Evolutionary conservation across 2,888 invertebrate genomes (phyloP).

Genomic region (Helleia helle): DNA sequence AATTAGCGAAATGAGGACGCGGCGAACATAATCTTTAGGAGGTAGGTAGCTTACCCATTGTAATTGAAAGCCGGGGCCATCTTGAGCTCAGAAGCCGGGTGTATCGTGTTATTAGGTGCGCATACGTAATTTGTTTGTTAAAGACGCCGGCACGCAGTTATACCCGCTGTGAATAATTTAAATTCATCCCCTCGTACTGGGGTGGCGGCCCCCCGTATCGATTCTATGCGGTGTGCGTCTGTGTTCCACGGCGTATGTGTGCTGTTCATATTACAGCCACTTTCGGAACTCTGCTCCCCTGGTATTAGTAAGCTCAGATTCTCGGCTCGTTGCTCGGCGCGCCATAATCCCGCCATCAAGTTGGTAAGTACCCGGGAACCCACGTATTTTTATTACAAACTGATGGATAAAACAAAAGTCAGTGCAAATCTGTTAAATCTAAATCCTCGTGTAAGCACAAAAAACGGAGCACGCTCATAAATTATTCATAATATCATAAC

Average conservation of each 20-base stretch:
- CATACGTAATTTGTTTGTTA: conserved; percentile 73
- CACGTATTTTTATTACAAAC: too few species aligned
- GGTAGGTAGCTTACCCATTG: conserved; percentile 54
- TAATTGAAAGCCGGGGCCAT: conserved; percentile 64
- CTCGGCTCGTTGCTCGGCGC: conserved; percentile 50
- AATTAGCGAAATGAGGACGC: conserved; percentile 24
- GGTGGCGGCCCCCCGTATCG: conserved; percentile 52
- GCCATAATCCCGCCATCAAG: conserved; percentile 49
- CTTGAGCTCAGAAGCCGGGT: conserved; percentile 50
- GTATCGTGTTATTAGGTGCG: conserved; percentile 68
- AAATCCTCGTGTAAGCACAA: conserved; percentile 6
- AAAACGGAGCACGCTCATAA: conserved; percentile 19
- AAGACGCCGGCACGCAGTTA: conserved; percentile 70
- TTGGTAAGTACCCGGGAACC: background rate
- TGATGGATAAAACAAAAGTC: too few species aligned
- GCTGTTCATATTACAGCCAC: conserved; percentile 36
- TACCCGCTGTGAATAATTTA: conserved; percentile 73
- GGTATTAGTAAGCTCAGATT: conserved; percentile 50
- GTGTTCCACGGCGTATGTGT: conserved; percentile 37
- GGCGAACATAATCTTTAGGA: conserved; percentile 29
- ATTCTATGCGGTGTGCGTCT: conserved; percentile 34
- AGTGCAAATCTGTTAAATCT: too few species aligned
- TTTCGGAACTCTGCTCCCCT: conserved; percentile 47
- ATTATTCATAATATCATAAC: conserved; percentile 36
- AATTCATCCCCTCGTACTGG: conserved; percentile 62